A percentile compares a stretch with the other conserved stretches of the same genome.
These are phyloP conservation scores for Umimayanthus kanabou DNA, from an alignment of 92 coral and sea anemone species.

Conservation along the genomic window DNA sequence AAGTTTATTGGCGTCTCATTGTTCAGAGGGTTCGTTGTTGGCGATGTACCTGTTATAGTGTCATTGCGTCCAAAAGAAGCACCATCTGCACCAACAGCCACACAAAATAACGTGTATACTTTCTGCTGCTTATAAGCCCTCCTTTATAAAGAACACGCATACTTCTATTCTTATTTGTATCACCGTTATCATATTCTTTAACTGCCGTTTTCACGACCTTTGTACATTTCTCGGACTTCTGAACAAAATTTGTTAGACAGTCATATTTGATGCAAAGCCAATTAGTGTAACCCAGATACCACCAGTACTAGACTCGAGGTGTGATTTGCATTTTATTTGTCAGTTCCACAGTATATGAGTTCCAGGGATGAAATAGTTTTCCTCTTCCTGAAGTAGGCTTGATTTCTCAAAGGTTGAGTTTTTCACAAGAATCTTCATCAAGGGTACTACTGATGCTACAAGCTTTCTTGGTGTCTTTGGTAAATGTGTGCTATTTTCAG, in stretches of 20 bases:
- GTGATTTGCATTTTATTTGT: neutral
- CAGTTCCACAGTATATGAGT: neutral
- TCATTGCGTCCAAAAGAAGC: too few relatives aligned
- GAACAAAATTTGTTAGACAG: neutral
- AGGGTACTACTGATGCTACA: too few relatives aligned
- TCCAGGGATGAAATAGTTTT: neutral
- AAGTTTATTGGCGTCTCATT: too few relatives aligned
- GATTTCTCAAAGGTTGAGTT: neutral
- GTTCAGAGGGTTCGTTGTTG: too few relatives aligned
- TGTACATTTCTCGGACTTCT: neutral
- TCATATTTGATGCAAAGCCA: neutral
- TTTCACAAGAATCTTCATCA: neutral
- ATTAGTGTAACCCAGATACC: neutral
- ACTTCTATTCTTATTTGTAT: neutral
- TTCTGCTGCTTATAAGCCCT: neutral
- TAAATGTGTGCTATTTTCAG: too few relatives aligned
- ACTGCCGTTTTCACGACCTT: neutral
- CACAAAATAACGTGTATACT: too few relatives aligned
- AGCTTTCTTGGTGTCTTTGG: too few relatives aligned
- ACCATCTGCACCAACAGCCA: too few relatives aligned
- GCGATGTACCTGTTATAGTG: too few relatives aligned
- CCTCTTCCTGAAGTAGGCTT: neutral
- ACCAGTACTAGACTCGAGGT: neutral
- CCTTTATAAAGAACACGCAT: slow-evolving; percentile 3
- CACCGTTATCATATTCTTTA: neutral